A percentile compares a stretch with the other conserved stretches of the same genome.
Conservation (phyloP, 2,113 vertebrate genomes). For the Gallinago jamesoni region DNA sequence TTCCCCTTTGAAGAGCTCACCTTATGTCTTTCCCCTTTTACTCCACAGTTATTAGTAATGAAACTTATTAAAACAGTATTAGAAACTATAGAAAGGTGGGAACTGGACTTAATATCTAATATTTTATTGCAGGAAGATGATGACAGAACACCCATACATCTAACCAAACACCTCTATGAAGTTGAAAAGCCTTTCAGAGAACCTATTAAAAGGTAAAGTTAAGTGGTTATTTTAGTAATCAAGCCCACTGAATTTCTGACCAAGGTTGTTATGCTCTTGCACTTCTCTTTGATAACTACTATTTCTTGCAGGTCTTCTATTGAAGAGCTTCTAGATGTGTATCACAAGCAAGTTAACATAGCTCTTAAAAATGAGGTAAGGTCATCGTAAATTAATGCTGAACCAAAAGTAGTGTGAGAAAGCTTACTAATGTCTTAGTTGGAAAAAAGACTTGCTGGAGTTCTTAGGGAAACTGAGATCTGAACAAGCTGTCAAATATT, state of each 20-base stretch:
- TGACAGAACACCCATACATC: conserved; percentile 80
- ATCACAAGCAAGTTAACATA: conserved; percentile 85
- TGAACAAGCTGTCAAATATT: neutral
- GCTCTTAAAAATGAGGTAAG: conserved; percentile 88
- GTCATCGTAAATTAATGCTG: neutral
- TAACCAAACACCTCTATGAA: conserved; percentile 85
- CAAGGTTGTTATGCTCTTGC: neutral
- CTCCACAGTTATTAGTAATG: neutral
- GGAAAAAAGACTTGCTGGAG: neutral
- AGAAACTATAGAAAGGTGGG: neutral
- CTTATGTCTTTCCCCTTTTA: neutral
- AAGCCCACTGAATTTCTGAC: neutral
- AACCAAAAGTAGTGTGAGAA: neutral
- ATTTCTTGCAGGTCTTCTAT: conserved; percentile 82
- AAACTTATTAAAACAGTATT: neutral
- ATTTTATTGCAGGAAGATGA: conserved; percentile 85
- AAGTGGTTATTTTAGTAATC: neutral
- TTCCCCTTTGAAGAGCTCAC: neutral
- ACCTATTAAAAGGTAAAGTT: conserved; percentile 85
- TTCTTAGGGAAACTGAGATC: neutral
- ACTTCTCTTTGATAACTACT: neutral
- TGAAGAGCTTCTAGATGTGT: conserved; percentile 86
- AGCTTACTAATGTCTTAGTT: neutral
- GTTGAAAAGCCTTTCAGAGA: conserved; percentile 93
- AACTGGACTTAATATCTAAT: neutral